phyloP scores from a whole-genome alignment of 2,113 vertebrate species.

The Fregata magnificens region DNA sequence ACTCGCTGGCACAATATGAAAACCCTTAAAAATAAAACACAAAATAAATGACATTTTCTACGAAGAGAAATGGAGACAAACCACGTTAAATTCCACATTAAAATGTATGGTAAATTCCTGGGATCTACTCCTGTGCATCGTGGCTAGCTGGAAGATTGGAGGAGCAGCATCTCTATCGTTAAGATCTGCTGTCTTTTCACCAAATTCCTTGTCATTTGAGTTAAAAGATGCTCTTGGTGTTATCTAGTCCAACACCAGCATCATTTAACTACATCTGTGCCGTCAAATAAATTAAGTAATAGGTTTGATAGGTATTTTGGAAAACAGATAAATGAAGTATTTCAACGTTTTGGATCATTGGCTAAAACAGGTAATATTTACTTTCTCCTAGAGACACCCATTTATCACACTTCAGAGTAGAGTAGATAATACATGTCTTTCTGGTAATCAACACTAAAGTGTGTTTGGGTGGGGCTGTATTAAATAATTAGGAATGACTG shows the following conservation, averaged over 20 bases:
- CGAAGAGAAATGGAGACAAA: background rate
- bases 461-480: background rate
- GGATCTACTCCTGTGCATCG: background rate
- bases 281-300: background rate
- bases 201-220: background rate
- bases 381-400: background rate
- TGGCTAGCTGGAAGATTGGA: background rate
- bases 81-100: too few relatives aligned
- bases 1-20: background rate
- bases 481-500: background rate
- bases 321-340: background rate
- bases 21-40: background rate
- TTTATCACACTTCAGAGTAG: background rate
- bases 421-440: background rate
- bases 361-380: background rate
- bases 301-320: background rate
- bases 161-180: background rate
- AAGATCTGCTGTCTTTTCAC: background rate
- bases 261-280: background rate
- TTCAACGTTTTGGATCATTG: background rate
- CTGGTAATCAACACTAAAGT: background rate
- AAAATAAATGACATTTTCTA: background rate
- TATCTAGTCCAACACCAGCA: background rate
- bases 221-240: background rate
- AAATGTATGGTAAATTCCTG: background rate